A percentile compares a stretch with the other conserved stretches of the same genome.
Evolutionary conservation across 2,888 invertebrate species (phyloP).

Genomic region (Leptopterna dolabrata): DNA sequence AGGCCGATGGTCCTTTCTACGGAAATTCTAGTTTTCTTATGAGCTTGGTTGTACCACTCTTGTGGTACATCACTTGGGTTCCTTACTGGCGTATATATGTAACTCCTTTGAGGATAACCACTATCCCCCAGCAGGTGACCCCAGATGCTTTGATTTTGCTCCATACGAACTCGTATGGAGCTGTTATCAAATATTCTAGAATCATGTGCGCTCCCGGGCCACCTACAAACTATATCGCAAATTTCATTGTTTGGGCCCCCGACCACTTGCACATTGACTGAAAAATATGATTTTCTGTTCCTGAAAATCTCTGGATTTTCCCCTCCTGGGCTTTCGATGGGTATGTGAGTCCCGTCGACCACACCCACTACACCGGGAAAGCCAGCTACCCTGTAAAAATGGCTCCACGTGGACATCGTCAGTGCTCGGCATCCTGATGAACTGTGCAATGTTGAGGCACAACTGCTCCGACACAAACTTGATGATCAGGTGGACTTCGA

Average conservation of each 20-base stretch:
- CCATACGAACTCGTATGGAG: neutral
- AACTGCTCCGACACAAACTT: neutral
- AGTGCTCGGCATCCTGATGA: neutral
- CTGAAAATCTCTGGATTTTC: neutral
- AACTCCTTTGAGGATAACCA: neutral
- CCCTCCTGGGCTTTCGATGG: constrained; percentile 3
- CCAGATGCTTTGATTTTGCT: neutral
- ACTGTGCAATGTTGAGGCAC: neutral
- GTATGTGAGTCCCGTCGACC: neutral
- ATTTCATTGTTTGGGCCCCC: neutral
- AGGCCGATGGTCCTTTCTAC: neutral
- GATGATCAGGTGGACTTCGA: neutral
- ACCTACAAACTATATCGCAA: neutral
- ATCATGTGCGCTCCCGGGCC: neutral
- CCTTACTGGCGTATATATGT: neutral
- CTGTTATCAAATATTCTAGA: neutral
- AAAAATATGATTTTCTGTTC: neutral
- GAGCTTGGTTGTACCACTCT: neutral
- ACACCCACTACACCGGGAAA: neutral
- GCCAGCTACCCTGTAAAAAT: neutral
- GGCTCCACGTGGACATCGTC: neutral
- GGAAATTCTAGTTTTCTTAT: neutral
- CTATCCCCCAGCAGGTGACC: neutral
- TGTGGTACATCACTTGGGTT: neutral
- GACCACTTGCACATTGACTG: neutral